phyloP scores from a whole-genome alignment of 2,888 invertebrate genomes.

The Drosophila hamatofila region DNA sequence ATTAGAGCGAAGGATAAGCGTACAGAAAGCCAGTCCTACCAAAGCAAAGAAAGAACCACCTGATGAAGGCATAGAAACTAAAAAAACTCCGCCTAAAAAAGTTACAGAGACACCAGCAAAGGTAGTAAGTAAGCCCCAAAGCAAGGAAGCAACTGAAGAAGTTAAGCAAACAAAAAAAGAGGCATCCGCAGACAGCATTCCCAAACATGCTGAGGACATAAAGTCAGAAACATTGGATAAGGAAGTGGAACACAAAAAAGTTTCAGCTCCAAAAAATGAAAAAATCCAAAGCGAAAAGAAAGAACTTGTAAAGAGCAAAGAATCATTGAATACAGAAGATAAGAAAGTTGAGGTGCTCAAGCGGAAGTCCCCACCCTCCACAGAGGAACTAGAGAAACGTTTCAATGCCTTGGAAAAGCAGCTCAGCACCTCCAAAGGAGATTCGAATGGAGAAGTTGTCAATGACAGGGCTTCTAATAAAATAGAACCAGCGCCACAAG shows the following conservation, averaged over 20 bases:
- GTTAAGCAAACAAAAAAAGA: background rate
- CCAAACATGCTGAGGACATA: background rate
- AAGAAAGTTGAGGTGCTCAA: conserved; percentile 19
- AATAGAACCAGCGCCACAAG: conserved; percentile 2
- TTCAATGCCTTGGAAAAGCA: conserved; percentile 80
- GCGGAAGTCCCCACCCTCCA: conserved; percentile 71
- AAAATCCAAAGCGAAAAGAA: background rate
- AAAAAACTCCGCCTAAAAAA: background rate
- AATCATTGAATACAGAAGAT: background rate
- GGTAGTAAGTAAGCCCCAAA: background rate
- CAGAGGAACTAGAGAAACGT: conserved; percentile 81
- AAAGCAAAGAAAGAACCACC: conserved; percentile 79
- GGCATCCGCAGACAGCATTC: background rate
- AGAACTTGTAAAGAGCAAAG: background rate
- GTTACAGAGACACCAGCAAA: background rate
- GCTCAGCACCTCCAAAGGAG: conserved; percentile 55
- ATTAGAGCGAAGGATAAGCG: conserved; percentile 66
- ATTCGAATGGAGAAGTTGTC: conserved; percentile 14
- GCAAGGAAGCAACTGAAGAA: background rate
- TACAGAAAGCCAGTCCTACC: conserved; percentile 60
- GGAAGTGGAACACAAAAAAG: background rate
- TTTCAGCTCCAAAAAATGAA: background rate
- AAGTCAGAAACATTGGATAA: background rate
- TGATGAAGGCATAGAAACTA: conserved; percentile 50
- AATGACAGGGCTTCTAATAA: conserved; percentile 1